Evolutionary conservation across 2,113 vertebrate genomes (phyloP).

Genomic region (Raja brachyura): DNA sequence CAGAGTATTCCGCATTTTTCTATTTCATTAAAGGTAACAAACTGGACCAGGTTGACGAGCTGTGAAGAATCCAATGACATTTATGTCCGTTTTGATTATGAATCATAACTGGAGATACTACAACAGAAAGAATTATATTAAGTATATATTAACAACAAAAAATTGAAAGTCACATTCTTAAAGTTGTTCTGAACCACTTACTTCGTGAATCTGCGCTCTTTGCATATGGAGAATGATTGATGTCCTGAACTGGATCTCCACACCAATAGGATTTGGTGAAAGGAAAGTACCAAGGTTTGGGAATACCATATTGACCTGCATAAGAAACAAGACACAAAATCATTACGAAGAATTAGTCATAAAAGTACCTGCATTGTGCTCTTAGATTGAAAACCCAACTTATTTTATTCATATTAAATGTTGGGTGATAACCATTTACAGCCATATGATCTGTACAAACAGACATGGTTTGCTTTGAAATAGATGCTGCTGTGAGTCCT

Average conservation of each 20-base stretch:
- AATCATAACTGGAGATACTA: not conserved
- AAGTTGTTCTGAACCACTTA: conserved; percentile 49
- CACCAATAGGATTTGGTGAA: conserved; percentile 91
- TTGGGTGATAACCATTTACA: not conserved
- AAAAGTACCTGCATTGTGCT: not conserved
- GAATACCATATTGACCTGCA: conserved; percentile 90
- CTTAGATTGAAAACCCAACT: not conserved
- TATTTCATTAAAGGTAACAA: not conserved
- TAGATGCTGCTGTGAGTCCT: not conserved
- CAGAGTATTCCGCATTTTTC: not conserved
- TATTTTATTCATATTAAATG: not conserved
- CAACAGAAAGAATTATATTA: not conserved
- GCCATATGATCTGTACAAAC: not conserved
- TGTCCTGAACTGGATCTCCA: conserved; percentile 64
- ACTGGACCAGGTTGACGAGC: not conserved
- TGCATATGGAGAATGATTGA: conserved; percentile 50
- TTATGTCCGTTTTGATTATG: not conserved
- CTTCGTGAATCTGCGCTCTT: conserved; percentile 63
- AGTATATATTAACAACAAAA: not conserved
- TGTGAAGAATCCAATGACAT: not conserved
- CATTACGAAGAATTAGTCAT: not conserved
- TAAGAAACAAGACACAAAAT: conserved; percentile 42
- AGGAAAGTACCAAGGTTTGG: conserved; percentile 87
- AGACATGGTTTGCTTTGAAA: not conserved
- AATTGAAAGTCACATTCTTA: not conserved